Percentiles rank a stretch among this genome's conserved stretches.
Conservation (phyloP, 2,888 invertebrate species). For the Cephus rjabovi region DNA sequence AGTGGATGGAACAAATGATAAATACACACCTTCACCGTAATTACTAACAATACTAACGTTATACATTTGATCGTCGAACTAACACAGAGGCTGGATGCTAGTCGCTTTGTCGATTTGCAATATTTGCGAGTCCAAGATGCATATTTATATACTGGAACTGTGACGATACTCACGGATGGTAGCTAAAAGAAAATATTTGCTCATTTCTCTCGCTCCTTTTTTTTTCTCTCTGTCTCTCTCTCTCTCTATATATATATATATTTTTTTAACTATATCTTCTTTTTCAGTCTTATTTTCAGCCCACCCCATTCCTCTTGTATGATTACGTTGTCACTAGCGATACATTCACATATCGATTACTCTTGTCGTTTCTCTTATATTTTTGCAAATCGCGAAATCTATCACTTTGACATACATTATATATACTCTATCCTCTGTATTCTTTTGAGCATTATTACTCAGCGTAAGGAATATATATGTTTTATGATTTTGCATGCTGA, state of each 20-base stretch:
- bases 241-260: neutral
- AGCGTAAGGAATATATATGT: slow-evolving; percentile 19
- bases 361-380: slow-evolving; percentile 1
- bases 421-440: neutral
- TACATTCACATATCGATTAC: neutral
- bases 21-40: neutral
- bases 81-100: neutral
- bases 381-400: slow-evolving; percentile 7
- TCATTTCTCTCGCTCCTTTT: neutral
- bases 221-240: slow-evolving; percentile 7
- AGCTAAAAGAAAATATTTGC: neutral
- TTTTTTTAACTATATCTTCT: slow-evolving; percentile 6
- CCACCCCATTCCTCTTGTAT: neutral
- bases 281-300: neutral
- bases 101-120: neutral
- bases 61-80: neutral
- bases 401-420: neutral
- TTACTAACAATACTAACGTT: neutral
- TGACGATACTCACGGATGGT: neutral
- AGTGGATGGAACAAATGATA: neutral
- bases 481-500: slow-evolving; percentile 65
- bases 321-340: slow-evolving; percentile 2
- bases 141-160: neutral
- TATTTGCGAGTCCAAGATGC: neutral
- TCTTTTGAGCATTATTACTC: neutral